A percentile compares a stretch with the other conserved stretches of the same genome.
Evolutionary conservation across 2,113 vertebrate species (phyloP).

Genomic region (Mesitornis unicolor): DNA sequence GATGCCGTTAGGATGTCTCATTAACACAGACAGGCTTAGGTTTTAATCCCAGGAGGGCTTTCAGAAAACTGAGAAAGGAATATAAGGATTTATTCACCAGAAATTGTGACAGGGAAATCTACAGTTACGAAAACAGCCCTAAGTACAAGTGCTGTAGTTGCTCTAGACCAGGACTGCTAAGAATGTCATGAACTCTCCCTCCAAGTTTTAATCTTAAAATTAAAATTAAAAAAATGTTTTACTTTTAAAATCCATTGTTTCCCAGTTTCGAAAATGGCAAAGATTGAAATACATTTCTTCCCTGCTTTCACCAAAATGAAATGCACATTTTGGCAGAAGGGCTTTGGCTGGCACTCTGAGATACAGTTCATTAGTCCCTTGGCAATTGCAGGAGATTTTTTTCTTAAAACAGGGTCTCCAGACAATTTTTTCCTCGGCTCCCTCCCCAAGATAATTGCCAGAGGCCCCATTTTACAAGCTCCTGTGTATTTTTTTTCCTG

Average conservation of each 20-base stretch:
- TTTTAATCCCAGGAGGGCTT: background rate
- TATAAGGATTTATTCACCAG: background rate
- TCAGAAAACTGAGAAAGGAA: background rate
- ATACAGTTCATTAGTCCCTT: background rate
- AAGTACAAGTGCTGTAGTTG: background rate
- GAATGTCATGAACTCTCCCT: background rate
- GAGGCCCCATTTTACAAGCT: background rate
- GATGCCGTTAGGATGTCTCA: background rate
- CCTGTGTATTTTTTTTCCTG: background rate
- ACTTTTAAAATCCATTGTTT: background rate
- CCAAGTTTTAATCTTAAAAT: background rate
- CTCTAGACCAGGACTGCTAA: background rate
- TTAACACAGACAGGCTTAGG: background rate
- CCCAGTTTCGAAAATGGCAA: background rate
- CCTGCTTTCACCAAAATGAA: background rate
- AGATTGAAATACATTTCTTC: background rate
- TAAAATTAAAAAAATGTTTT: too few relatives aligned
- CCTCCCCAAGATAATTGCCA: background rate
- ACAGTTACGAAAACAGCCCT: background rate
- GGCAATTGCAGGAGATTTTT: background rate
- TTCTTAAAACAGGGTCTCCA: background rate
- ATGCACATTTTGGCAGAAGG: background rate
- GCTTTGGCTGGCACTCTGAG: background rate
- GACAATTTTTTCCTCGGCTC: background rate
- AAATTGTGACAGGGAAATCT: constrained; percentile 14